Base-by-base conservation (phyloP, 2,888 invertebrate genomes). In the Steinernema carpocapsae region DNA sequence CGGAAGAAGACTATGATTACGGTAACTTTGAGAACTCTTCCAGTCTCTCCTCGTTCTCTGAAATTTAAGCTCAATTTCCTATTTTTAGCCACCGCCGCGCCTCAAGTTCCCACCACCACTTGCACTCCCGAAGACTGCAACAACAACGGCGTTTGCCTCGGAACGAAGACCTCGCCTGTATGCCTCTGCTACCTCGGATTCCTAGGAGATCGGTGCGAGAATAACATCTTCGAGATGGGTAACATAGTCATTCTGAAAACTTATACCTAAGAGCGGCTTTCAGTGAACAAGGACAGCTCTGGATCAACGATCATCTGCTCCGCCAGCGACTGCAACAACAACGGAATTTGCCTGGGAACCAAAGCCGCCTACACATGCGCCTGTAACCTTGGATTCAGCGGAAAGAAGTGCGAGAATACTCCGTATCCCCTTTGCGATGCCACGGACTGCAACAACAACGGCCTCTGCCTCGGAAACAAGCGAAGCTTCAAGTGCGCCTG, bases 121-220 rank as follows among this genome's bases (percentile, higher is more conserved):
- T 29, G n/a, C n/a, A 64, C 64, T 10, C 64, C 64, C 1, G 32
- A 64, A 26, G 84, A 84, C 56, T 84, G 84, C 74, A 79, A 74
- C 26, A 77, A 80, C 29, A 77, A 82, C 32, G 84, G 84, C 51
- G 79, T 83, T 22, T 84, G 84, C 48, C 73, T 84, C 10, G 84
- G 84, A 1, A 78, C 80, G 0, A 82, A 81, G 71, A 76, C 76
- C 19, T 74, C 76, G 37, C 82, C 80, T 87, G 91, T 91, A 75
- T 96, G 96, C 87, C 91, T 92, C 82, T 97, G 84, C 70, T 77
- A 83, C 48, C 74, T 83, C 3, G 83, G 83, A 72, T 83, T 77
- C 51, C 77, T 77, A n/a, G 84, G 84, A 22, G 76, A 76, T 70
- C 76, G 78, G 14, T 84, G 84, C 52, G 82, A 84, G 75, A 77